A percentile compares a stretch with the other conserved stretches of the same genome.
phyloP scores from a whole-genome alignment of 37 sponge, comb jelly and placozoan species.

The Eunapius fragilis region DNA sequence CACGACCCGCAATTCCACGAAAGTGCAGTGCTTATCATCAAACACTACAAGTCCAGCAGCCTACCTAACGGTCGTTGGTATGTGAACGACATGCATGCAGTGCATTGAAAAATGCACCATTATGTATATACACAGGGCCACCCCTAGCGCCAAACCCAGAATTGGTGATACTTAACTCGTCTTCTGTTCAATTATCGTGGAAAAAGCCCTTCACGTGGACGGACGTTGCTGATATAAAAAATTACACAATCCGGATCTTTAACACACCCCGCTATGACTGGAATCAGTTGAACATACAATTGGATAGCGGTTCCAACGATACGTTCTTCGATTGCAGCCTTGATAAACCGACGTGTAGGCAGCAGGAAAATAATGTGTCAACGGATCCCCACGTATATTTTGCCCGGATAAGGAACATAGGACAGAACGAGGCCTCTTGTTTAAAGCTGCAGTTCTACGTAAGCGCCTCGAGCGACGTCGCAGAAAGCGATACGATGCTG shows the following conservation, averaged over 20 bases:
- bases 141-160: not conserved
- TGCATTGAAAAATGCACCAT: not conserved
- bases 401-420: not conserved
- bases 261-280: not conserved
- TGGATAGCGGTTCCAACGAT: not conserved
- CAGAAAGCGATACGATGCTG: not conserved
- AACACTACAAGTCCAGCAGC: not conserved
- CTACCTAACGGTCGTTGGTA: not conserved
- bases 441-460: not conserved
- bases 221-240: not conserved
- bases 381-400: not conserved
- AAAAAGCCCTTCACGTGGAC: not conserved
- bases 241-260: not conserved
- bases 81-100: too few relatives aligned
- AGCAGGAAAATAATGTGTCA: not conserved
- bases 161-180: not conserved
- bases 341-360: not conserved
- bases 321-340: not conserved
- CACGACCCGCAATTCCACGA: not conserved
- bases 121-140: not conserved
- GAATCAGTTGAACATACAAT: not conserved
- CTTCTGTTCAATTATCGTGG: not conserved
- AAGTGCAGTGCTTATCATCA: not conserved
- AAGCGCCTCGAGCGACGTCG: not conserved
- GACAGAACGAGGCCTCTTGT: not conserved